Evolutionary conservation across 2,797 vertebrate species (phyloP), one percentile per base, ranked within the genome.

Genomic region (Adelosebastes latens): DNA sequence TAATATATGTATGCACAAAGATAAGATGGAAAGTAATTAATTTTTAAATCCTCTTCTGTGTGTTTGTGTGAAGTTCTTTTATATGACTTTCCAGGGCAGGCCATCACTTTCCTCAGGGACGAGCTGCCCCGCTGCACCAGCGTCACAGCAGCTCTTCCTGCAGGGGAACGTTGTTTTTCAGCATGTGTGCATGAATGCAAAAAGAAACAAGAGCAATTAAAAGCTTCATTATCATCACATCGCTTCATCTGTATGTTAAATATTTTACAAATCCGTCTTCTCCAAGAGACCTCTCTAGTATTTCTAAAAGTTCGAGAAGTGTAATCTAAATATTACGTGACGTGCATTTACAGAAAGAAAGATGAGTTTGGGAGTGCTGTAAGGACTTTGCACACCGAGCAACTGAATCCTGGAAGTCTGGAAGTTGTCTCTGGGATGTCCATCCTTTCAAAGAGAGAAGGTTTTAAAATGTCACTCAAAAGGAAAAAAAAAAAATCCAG

Each of bases 21-120:
- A 93, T 91, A 88, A 87, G 84, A 87, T 29, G 42, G 39, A 59
- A 83, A 27, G 73, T 85, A 87, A 92, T 91, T 89, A 72, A 90
- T 90, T 89, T 90, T 88, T 83, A 83, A 92, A 87, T 49, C 82
- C 71, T 56, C 73, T 63, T 63, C n/a, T 31, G 16, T 29, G 49
- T 62, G 65, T 80, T 72, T 3, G 16, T 66, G 31, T 74, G 60
- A 82, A 31, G 16, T 76, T 81, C 20, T 84, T 87, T 77, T 59
- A 56, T 77, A 56, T 72, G 80, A 86, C 86, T 85, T 92, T 87
- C 79, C 53, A 42, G 27, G 24, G 62, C 68, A 77, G 70, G 65
- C 66, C 69, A 31, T 80, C 74, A 77, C 76, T 92, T 84, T 75
- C 85, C 87, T 75, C 73, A 16, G 91, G 83, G 84, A 88, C 76